A percentile compares a stretch with the other conserved stretches of the same genome.
These are phyloP conservation scores for Chironomus tepperi DNA, from an alignment of 1,140 invertebrate species.

Conservation along the genomic window DNA sequence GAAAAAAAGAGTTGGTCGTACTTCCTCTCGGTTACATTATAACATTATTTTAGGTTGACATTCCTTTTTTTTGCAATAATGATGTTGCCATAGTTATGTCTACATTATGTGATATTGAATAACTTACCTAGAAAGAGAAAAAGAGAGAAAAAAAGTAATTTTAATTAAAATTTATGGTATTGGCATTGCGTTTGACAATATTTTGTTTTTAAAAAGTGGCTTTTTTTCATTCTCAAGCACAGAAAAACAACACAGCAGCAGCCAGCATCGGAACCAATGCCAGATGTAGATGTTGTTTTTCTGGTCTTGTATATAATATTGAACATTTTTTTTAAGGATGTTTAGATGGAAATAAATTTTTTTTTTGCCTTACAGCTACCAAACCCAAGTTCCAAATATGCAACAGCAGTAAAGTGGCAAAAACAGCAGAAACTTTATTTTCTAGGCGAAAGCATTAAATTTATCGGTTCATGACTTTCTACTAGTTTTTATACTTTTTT, in stretches of 20 bases:
- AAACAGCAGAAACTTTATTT: conserved; percentile 8
- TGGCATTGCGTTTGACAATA: conserved; percentile 22
- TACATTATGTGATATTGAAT: conserved; percentile 8
- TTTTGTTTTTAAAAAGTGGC: conserved; percentile 1
- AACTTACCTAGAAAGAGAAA: conserved; percentile 21
- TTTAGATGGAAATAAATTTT: no score
- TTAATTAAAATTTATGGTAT: conserved; percentile 21
- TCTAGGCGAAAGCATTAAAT: not conserved
- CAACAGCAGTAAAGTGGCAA: not conserved
- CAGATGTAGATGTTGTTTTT: no score
- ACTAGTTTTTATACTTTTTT: not conserved
- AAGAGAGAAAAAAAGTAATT: not conserved
- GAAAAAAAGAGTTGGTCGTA: not conserved
- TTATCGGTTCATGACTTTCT: not conserved
- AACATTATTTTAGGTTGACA: not conserved
- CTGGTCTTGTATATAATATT: no score
- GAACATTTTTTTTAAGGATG: no score
- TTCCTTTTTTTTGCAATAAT: conserved; percentile 19
- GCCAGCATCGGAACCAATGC: no score
- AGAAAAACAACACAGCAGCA: not conserved
- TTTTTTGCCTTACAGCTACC: not conserved
- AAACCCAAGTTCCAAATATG: not conserved
- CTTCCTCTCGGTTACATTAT: no score
- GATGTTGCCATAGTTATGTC: not conserved
- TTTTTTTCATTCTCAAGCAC: not conserved